A percentile compares a stretch with the other conserved stretches of the same genome.
phyloP scores from a whole-genome alignment of 1,140 invertebrate genomes.

The Chrysopa pallens region DNA sequence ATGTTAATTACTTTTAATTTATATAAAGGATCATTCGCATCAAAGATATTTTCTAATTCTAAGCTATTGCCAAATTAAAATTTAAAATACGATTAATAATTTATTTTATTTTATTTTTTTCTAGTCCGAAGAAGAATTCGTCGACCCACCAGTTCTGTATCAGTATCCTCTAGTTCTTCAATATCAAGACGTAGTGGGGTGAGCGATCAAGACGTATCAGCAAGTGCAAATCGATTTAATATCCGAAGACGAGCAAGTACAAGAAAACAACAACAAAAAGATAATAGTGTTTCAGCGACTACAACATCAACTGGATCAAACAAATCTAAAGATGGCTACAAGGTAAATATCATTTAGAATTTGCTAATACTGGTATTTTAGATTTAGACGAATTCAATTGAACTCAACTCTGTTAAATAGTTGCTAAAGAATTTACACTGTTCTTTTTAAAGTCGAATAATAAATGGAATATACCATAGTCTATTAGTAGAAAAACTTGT shows the following conservation, averaged over 20 bases:
- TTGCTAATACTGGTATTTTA: too few relatives aligned
- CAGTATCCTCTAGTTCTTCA: slow-evolving; percentile 17
- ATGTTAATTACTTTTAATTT: too few relatives aligned
- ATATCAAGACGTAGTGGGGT: slow-evolving; percentile 13
- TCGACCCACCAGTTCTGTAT: slow-evolving; percentile 22
- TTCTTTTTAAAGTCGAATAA: too few relatives aligned
- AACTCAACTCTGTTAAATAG: not conserved
- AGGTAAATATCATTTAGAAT: slow-evolving; percentile 19
- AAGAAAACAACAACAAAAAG: slow-evolving; percentile 34
- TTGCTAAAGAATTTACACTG: too few relatives aligned
- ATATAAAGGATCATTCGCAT: too few relatives aligned
- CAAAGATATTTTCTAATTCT: too few relatives aligned
- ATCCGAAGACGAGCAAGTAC: slow-evolving; percentile 34
- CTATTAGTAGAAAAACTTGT: too few relatives aligned
- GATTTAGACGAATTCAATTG: too few relatives aligned
- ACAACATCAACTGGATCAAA: slow-evolving; percentile 29
- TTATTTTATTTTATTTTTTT: slow-evolving; percentile 4
- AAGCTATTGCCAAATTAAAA: too few relatives aligned
- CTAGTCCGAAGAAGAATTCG: slow-evolving; percentile 31
- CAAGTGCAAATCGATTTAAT: slow-evolving; percentile 45
- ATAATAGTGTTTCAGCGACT: slow-evolving; percentile 31
- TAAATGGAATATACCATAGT: too few relatives aligned
- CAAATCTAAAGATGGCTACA: slow-evolving; percentile 43
- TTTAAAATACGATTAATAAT: not conserved
- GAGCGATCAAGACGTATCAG: slow-evolving; percentile 40